These are phyloP conservation scores for Pollenia angustigena DNA, from an alignment of 2,888 invertebrate genomes.

Conservation along the genomic window DNA sequence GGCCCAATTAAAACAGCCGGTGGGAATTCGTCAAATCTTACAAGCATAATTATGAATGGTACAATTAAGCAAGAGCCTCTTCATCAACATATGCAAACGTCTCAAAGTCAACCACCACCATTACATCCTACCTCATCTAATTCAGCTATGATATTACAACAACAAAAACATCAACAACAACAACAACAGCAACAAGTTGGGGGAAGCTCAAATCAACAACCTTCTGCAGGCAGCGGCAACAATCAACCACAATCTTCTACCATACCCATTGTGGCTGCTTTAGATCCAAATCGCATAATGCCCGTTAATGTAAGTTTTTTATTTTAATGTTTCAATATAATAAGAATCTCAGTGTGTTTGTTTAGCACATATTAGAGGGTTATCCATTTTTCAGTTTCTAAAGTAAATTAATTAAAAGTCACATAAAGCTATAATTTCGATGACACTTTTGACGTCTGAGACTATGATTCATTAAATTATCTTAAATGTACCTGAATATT, in stretches of 20 bases:
- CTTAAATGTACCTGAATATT: no score
- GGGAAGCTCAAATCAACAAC: constrained; percentile 62
- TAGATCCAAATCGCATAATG: constrained; percentile 86
- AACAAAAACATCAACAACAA: constrained; percentile 77
- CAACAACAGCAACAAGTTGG: constrained; percentile 58
- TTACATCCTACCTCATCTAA: constrained; percentile 78
- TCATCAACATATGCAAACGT: constrained; percentile 65
- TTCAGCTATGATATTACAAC: constrained; percentile 77
- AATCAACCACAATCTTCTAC: constrained; percentile 78
- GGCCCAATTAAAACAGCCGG: constrained; percentile 64
- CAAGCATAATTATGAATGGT: constrained; percentile 77
- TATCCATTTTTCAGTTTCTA: no score
- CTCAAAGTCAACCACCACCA: constrained; percentile 79
- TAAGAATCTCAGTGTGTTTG: no score
- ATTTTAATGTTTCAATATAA: neutral
- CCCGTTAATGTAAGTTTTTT: constrained; percentile 85
- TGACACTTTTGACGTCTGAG: no score
- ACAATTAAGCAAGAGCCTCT: constrained; percentile 78
- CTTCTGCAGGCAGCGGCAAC: constrained; percentile 59
- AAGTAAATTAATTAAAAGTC: no score
- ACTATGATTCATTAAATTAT: no score
- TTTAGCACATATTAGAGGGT: neutral
- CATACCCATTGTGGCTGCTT: constrained; percentile 84
- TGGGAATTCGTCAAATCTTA: constrained; percentile 37
- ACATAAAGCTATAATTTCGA: no score